Base-by-base conservation (phyloP, 1,140 invertebrate species). In the Trichonephila inaurata region DNA sequence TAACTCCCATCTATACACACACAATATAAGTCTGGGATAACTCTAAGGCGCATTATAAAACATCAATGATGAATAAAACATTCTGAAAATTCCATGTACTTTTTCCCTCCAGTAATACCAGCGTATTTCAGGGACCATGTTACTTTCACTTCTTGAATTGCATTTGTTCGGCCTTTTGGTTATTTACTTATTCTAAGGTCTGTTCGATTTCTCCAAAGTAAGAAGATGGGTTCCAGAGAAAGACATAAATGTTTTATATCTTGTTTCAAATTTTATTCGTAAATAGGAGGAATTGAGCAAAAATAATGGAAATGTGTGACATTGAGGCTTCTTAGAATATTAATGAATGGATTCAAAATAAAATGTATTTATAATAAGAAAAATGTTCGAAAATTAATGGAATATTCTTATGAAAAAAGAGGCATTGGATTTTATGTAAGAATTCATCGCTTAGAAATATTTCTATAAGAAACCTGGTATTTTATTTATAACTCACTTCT, bases 21-120 rank as follows among this genome's bases (percentile, higher is more conserved):
- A 88, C 64, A 60, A 88, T 88, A 88, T 66, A 66, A 64, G 33
- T 21, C 28, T 10, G 86, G 33, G 44, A 88, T 88, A 88, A 88
- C 86, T 88, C 86, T 88, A 60, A 51, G 86, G 19, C 14, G 86
- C 86, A 88, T 88, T 66, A 88, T 88, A 88, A 62, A 66, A 62
- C 86, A 66, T n/a, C 86, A 88, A 33, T 44, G 86, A 88, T 88
- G 86, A 88, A 88, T 88, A 88, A 88, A 66, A 88, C 86, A 88
- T 88, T 33, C 61, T 12, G 86, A 60, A 64, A 66, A 88, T 85
- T 85, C 82, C 82, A 64, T 64, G 86, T 88, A 51, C 21, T 88
- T 44, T 88, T 40, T 64, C 21, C 58, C 58, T n/a, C 60, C n/a
- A 16, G 83, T 88, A 64, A 64, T 60, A 44, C 18, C n/a, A 14